These are phyloP conservation scores for Aplidium turbinatum DNA, from an alignment of 23 tunicate genomes.

Conservation along the genomic window DNA sequence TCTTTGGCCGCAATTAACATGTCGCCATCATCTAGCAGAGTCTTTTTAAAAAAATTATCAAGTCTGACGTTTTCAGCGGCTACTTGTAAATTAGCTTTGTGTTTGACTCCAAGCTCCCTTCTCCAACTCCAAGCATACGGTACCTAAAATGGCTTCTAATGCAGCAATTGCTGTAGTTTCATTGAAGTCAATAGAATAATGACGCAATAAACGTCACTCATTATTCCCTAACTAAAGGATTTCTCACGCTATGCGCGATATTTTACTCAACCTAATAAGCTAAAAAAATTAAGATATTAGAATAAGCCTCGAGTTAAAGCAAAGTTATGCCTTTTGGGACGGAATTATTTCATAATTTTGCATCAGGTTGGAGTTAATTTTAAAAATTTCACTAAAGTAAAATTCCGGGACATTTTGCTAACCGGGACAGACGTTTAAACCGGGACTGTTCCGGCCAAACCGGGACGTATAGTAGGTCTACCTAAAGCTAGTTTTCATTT, in stretches of 20 bases:
- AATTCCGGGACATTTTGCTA: too few species aligned
- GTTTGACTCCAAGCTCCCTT: slow-evolving; percentile 9
- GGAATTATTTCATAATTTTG: slow-evolving; percentile 17
- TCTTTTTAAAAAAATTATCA: slow-evolving; percentile 21
- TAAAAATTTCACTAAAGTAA: too few species aligned
- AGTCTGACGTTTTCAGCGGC: slow-evolving; percentile 15
- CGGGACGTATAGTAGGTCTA: too few species aligned
- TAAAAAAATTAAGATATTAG: slow-evolving; percentile 20
- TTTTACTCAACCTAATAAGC: slow-evolving; percentile 15
- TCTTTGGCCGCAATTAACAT: slow-evolving; percentile 20
- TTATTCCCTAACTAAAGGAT: slow-evolving; percentile 13
- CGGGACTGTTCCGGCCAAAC: too few species aligned
- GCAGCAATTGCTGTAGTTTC: slow-evolving; percentile 20
- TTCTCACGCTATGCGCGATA: slow-evolving; percentile 17
- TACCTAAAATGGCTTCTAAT: slow-evolving; percentile 20
- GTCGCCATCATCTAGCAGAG: slow-evolving; percentile 25
- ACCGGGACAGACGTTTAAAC: too few species aligned
- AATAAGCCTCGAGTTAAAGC: slow-evolving; percentile 16
- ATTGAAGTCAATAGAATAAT: slow-evolving; percentile 20
- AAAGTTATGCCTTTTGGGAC: slow-evolving; percentile 20
- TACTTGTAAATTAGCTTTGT: slow-evolving; percentile 25
- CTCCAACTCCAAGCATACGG: slow-evolving; percentile 29
- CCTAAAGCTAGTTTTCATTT: too few species aligned
- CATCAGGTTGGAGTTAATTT: too few species aligned
- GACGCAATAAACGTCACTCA: slow-evolving; percentile 21